Conservation (phyloP, 2,113 vertebrate species). For the Pseudonaja textilis region DNA sequence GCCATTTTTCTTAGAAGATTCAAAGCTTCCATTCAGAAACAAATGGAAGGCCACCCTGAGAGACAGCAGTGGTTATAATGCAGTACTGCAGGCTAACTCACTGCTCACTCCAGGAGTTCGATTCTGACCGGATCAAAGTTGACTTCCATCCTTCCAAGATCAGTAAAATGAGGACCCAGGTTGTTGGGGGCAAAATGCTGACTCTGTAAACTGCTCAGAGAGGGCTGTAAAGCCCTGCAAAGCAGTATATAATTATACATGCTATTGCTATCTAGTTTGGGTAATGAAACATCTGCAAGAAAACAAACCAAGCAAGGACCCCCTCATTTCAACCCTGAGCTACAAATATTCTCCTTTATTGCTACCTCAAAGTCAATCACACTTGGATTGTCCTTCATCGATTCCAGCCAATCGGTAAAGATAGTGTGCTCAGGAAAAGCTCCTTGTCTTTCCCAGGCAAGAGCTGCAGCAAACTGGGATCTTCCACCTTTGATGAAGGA, state of each 20-base stretch:
- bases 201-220: no score
- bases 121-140: no score
- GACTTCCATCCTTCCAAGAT: no score
- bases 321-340: not conserved
- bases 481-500: slow-evolving; percentile 83
- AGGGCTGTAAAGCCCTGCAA: no score
- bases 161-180: no score
- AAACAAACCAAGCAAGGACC: not conserved
- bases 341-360: not conserved
- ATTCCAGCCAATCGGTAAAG: slow-evolving; percentile 82
- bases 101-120: no score
- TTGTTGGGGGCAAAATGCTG: no score
- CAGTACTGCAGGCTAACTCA: no score
- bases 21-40: not conserved
- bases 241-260: no score
- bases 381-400: slow-evolving; percentile 82
- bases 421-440: slow-evolving; percentile 61
- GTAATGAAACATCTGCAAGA: not conserved
- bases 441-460: slow-evolving; percentile 80
- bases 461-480: slow-evolving; percentile 74
- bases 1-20: not conserved
- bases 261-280: not conserved
- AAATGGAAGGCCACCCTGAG: not conserved
- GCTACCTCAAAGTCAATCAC: slow-evolving; percentile 83
- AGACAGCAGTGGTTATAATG: no score